Evolutionary conservation across 2,113 vertebrate genomes (phyloP).

Genomic region (Fulica atra): DNA sequence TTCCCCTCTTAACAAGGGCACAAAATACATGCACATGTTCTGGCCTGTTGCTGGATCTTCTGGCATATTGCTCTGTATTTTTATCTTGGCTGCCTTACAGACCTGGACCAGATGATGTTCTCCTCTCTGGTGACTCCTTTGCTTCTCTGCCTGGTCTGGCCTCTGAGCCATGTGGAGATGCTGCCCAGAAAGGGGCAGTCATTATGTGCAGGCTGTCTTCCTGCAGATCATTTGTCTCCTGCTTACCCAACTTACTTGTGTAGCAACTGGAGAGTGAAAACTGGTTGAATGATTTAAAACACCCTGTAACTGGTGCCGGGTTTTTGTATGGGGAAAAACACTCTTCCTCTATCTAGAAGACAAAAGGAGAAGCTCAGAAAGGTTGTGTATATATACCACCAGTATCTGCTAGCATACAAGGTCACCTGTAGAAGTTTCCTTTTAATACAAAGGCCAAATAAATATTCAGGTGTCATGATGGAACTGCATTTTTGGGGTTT

Average conservation of each 20-base stretch:
- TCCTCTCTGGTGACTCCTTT: not conserved
- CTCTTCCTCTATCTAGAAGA: not conserved
- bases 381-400: not conserved
- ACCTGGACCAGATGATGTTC: not conserved
- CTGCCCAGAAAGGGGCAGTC: not conserved
- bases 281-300: not conserved
- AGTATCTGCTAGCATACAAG: not conserved
- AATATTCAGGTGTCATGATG: not conserved
- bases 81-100: not conserved
- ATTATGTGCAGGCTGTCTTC: not conserved
- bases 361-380: not conserved
- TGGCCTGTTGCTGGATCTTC: not conserved
- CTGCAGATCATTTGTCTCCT: not conserved
- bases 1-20: not conserved
- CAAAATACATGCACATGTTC: not conserved
- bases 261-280: not conserved
- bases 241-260: not conserved
- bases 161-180: not conserved
- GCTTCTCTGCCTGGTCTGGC: not conserved
- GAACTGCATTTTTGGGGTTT: not conserved
- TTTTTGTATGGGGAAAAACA: not conserved
- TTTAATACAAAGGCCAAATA: not conserved
- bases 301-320: not conserved
- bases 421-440: not conserved
- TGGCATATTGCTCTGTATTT: not conserved